Conservation (phyloP, 2,797 vertebrate species). For the Cossypha caffra region DNA sequence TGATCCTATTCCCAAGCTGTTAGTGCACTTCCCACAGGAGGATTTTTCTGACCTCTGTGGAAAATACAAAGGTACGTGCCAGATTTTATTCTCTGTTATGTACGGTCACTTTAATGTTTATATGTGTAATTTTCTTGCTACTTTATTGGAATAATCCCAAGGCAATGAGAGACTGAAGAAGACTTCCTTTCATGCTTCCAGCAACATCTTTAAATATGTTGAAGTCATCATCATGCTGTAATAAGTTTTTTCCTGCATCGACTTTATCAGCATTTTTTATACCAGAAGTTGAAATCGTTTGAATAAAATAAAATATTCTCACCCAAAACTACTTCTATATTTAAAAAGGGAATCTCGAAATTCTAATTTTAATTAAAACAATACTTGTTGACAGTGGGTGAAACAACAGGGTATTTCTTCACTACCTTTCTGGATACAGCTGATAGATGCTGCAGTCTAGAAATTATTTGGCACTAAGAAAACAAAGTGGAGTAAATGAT, state of each 20-base stretch:
- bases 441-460: neutral
- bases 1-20: neutral
- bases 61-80: accelerated
- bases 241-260: neutral
- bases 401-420: neutral
- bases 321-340: neutral
- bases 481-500: neutral
- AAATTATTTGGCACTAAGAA: neutral
- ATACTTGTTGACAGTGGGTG: neutral
- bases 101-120: neutral
- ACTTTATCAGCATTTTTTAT: neutral
- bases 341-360: neutral
- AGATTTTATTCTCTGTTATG: neutral
- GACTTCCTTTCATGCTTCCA: neutral
- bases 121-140: neutral
- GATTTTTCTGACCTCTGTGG: neutral
- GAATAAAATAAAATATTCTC: neutral
- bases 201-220: neutral
- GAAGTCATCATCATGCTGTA: neutral
- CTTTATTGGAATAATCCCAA: neutral
- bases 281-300: neutral
- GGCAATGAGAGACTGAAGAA: neutral
- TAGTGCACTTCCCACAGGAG: neutral
- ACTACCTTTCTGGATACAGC: neutral
- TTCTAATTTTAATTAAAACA: neutral